Evolutionary conservation across 2,797 vertebrate genomes (phyloP).

Genomic region (Macropodus opercularis): DNA sequence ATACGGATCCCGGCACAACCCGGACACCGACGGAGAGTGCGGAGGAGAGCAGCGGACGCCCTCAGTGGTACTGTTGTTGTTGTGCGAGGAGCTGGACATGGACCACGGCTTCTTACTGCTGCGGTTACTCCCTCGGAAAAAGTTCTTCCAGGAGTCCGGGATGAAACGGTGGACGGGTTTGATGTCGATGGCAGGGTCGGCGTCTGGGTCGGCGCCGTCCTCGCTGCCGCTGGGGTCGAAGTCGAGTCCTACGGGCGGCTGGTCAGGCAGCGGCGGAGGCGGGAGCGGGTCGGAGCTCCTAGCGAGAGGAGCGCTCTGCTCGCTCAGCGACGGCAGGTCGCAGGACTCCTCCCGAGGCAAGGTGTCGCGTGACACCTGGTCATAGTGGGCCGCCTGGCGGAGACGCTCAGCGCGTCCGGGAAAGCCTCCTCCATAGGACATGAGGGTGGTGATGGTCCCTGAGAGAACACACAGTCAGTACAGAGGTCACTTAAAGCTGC

Average conservation of each 20-base stretch:
- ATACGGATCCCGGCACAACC: constrained; percentile 81
- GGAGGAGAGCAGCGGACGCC: constrained; percentile 91
- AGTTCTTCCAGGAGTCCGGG: constrained; percentile 91
- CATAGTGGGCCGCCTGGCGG: constrained; percentile 74
- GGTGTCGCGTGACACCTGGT: constrained; percentile 76
- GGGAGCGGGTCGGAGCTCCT: constrained; percentile 85
- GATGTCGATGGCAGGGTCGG: constrained; percentile 80
- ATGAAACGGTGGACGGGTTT: constrained; percentile 93
- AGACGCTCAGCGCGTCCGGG: constrained; percentile 74
- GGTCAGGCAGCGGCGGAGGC: constrained; percentile 89
- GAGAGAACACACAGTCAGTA: neutral
- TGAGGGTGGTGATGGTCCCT: constrained; percentile 78
- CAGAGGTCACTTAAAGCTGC: no score
- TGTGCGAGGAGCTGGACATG: constrained; percentile 53
- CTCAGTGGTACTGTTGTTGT: constrained; percentile 75
- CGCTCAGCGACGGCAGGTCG: constrained; percentile 58
- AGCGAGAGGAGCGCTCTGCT: constrained; percentile 70
- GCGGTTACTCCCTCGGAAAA: constrained; percentile 80
- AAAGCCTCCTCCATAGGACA: constrained; percentile 78
- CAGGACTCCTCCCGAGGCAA: constrained; percentile 38
- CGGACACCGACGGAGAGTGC: constrained; percentile 79
- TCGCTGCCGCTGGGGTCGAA: constrained; percentile 80
- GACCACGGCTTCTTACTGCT: constrained; percentile 66
- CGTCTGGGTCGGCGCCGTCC: constrained; percentile 36
- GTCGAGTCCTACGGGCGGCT: constrained; percentile 85